These are phyloP conservation scores for Pangasius sanitwongsei DNA, from an alignment of 2,797 vertebrate genomes.

Conservation along the genomic window DNA sequence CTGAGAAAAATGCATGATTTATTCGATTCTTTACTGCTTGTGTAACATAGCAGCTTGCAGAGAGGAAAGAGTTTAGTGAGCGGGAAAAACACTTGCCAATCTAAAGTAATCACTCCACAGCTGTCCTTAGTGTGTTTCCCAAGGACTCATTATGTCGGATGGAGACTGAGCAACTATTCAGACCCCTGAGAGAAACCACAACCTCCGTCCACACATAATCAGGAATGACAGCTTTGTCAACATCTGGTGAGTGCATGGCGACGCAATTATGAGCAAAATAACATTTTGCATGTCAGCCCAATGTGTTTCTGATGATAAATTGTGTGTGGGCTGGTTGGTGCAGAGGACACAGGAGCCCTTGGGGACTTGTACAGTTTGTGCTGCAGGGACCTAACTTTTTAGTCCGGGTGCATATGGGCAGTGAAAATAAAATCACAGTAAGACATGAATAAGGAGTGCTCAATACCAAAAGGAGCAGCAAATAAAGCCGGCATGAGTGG, in stretches of 20 bases:
- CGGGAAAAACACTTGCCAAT: constrained; percentile 26
- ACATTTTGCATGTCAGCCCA: constrained; percentile 25
- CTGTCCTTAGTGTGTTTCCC: constrained; percentile 27
- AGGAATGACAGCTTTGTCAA: constrained; percentile 35
- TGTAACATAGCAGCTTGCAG: constrained; percentile 31
- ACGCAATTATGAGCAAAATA: constrained; percentile 33
- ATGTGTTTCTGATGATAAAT: constrained; percentile 6
- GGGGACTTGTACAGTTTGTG: background rate
- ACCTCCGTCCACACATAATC: constrained; percentile 39
- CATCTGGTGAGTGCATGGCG: constrained; percentile 3
- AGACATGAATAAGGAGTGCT: background rate
- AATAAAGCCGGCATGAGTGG: constrained; percentile 29
- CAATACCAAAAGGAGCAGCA: constrained; percentile 30
- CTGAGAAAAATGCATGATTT: constrained; percentile 33
- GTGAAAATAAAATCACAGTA: constrained; percentile 10
- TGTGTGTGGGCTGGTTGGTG: constrained; percentile 8
- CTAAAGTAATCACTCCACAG: constrained; percentile 47
- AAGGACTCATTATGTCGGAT: constrained; percentile 36
- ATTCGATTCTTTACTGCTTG: constrained; percentile 14
- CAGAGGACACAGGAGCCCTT: background rate
- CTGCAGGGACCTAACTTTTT: constrained; percentile 20
- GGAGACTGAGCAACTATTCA: constrained; percentile 31
- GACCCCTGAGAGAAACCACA: constrained; percentile 11
- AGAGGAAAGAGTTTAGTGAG: constrained; percentile 26
- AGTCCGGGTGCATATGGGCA: background rate